Conservation (phyloP, 2,113 vertebrate genomes). For the Numenius arquata region DNA sequence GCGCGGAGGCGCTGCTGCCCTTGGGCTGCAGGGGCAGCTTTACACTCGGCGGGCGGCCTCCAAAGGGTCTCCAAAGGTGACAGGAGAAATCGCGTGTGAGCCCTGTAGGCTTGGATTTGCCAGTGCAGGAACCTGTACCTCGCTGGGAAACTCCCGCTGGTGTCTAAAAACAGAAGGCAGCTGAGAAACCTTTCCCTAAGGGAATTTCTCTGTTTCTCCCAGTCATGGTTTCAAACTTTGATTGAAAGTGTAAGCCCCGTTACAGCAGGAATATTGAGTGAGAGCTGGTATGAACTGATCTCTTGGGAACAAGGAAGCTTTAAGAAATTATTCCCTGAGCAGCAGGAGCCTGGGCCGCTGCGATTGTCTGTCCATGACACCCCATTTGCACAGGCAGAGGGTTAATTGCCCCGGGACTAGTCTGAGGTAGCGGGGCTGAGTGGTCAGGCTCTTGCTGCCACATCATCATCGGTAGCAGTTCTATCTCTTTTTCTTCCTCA, state of each 20-base stretch:
- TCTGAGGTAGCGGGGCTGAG: neutral
- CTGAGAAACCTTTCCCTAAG: neutral
- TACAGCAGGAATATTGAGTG: neutral
- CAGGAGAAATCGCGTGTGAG: fast-evolving
- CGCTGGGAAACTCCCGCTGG: neutral
- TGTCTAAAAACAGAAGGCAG: neutral
- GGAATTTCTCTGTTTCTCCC: neutral
- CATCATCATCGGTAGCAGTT: fast-evolving
- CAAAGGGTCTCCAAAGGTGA: neutral
- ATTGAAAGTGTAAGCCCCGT: neutral
- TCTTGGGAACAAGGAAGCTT: neutral
- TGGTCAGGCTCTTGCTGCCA: neutral
- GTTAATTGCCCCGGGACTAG: neutral
- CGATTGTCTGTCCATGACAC: neutral
- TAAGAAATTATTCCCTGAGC: neutral
- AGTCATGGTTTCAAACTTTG: neutral
- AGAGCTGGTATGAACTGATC: neutral
- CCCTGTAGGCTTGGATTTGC: fast-evolving
- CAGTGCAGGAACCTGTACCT: fast-evolving
- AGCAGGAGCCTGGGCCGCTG: neutral
- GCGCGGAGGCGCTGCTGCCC: neutral
- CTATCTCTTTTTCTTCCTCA: neutral
- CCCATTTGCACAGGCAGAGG: fast-evolving
- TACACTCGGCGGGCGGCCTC: neutral
- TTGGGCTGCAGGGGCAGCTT: fast-evolving